Evolutionary conservation across 2,113 vertebrate species (phyloP), one percentile per base, ranked within the genome.

Genomic region (Phylloscopus trochiloides): DNA sequence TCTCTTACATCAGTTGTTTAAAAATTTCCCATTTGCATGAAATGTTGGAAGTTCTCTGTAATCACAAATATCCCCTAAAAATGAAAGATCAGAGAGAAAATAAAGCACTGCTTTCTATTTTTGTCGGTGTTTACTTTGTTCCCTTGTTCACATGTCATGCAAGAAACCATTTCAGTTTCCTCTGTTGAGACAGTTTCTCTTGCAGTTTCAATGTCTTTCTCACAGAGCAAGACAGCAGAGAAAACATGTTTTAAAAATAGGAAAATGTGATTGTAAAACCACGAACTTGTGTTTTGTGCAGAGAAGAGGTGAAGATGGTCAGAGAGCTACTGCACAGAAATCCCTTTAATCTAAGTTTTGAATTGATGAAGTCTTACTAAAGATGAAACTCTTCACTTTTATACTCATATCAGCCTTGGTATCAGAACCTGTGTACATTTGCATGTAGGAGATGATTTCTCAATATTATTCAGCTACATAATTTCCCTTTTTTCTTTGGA

Each of bases 191-290:
- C 34, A 51, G 93, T 96, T 96, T 97, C 90, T 93, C 82, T 96
- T 94, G 86, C 96, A 93, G 51, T 96, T 96, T 96, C 93, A 86
- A 72, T 90, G 76, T 88, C 79, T 96, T 95, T 96, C 88, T 92
- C 31, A 6, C 86, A 88, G 79, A 88, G 63, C 51, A 67, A 59
- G 40, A 57, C 16, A 2, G 51, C 70, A 96, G 82, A 94, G 94
- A 92, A 94, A 93, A 96, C 59, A 55, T 22, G 22, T 25, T 93
- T 96, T 91, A 93, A 96, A 96, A 95, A 94, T 94, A 86, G 96
- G 93, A 96, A 97, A 97, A 96, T 95, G 81, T 94, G 90, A 96
- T 88, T 94, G 90, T 90, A 59, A 97, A 92, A 93, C 90, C 93
- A 90, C 92, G 86, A 81, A 50, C 38, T 70, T 58, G 67, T 94